These are phyloP conservation scores for Bombus picipes DNA, from an alignment of 1,140 invertebrate species.

Conservation along the genomic window DNA sequence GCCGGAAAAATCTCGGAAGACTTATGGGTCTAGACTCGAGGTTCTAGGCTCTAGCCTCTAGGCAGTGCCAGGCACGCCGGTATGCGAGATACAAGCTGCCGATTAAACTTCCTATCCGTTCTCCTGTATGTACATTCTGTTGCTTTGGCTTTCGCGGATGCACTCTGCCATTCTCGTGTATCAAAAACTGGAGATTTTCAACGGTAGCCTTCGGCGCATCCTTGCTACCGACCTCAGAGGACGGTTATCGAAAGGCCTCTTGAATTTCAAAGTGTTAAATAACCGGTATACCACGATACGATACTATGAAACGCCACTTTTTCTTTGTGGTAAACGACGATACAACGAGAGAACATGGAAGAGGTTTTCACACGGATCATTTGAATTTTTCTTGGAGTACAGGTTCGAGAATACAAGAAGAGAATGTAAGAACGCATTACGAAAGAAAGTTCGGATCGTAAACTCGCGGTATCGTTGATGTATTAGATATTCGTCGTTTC, in stretches of 20 bases:
- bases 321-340: no score
- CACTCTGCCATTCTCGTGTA: conserved; percentile 7
- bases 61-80: conserved; percentile 37
- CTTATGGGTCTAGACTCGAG: conserved; percentile 61
- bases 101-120: conserved; percentile 64
- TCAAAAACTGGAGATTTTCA: conserved; percentile 29
- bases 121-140: conserved; percentile 11
- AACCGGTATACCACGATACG: not conserved
- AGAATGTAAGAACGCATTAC: no score
- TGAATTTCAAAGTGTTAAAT: not conserved
- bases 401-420: no score
- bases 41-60: conserved; percentile 55
- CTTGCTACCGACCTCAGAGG: not conserved
- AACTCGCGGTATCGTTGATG: not conserved
- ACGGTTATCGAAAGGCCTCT: no score
- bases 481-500: not conserved
- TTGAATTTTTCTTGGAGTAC: not conserved
- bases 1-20: conserved; percentile 55
- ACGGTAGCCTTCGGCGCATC: not conserved
- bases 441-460: not conserved
- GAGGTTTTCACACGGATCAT: not conserved
- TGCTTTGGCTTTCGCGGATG: conserved; percentile 23
- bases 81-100: conserved; percentile 60
- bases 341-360: not conserved
- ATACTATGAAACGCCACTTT: not conserved